Base-by-base conservation (phyloP, 2,797 vertebrate species). In the Tokudaia tokunoshimensis region DNA sequence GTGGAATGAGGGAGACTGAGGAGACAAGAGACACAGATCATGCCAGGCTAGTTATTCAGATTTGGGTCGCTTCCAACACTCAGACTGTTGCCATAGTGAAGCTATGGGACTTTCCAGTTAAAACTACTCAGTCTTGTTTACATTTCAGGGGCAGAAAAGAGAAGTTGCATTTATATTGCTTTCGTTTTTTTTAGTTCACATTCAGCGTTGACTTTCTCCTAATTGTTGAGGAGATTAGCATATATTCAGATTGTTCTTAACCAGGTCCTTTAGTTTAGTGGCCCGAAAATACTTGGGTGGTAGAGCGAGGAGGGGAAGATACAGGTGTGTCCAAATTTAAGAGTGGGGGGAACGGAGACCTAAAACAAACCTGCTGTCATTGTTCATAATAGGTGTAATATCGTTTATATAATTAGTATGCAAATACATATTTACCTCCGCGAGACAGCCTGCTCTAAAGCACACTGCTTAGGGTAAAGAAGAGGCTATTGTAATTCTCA, bases 371-470 rank as follows among this genome's bases (percentile, higher is more conserved):
- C 41, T 55, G 55, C 59, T 50, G 74, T 29, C 41, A 19, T 75
- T 79, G 63, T 26, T 15, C 6, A 6, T 9, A 61, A 1, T 24
- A 4, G 1, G 67, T 94, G 57, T 78, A 52, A 34, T 83, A 89
- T 19, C 87, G 85, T 92, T 75, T 84, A 37, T 95, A 41, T 41
- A 83, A 91, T 11, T 70, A 74, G 13, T 10, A 26, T 72, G 81
- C 57, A 96, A 94, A 74, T 44, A 92, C 86, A 76, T 92, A 94
- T 86, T 94, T 92, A 85, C 75, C 76, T 93, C 52, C 52, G 31
- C 22, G 29, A 47, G 47, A 50, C 55, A 41, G 55, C 41, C 65
- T 75, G 63, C 44, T 94, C 79, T 89, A 94, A 93, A 82, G 74
- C 57, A 57, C 63, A 65, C 2, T 9, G 14, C 41, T 91, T 34